Percentiles rank a stretch among this genome's conserved stretches.
Evolutionary conservation across 2,797 vertebrate species (phyloP).

Genomic region (Urosaurus nigricauda): DNA sequence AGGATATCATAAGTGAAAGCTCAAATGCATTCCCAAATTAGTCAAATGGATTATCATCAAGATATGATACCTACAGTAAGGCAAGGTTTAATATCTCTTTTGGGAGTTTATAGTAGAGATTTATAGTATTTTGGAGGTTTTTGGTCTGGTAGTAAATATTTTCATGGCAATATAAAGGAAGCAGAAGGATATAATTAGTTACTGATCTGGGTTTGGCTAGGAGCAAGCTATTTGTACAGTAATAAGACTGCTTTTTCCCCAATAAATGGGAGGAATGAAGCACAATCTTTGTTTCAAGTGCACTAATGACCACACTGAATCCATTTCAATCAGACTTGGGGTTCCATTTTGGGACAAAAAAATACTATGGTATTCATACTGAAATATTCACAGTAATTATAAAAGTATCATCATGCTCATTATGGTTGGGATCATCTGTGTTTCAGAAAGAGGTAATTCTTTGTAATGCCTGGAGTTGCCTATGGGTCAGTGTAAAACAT

Average conservation of each 20-base stretch:
- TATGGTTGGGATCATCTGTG: neutral
- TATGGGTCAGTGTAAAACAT: neutral
- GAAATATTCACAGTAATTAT: neutral
- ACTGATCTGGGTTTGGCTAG: constrained; percentile 13
- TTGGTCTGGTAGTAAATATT: too few relatives aligned
- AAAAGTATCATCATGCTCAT: neutral
- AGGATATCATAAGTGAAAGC: too few relatives aligned
- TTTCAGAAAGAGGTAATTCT: neutral
- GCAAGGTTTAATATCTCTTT: too few relatives aligned
- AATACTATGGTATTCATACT: neutral
- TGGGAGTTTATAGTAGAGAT: too few relatives aligned
- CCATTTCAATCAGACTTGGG: neutral
- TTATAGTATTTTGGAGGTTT: too few relatives aligned
- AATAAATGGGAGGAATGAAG: too few relatives aligned
- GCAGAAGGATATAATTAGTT: neutral
- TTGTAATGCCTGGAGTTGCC: neutral
- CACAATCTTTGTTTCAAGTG: neutral
- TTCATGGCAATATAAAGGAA: too few relatives aligned
- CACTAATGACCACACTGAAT: neutral
- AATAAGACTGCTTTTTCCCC: constrained; percentile 34
- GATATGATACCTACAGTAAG: too few relatives aligned
- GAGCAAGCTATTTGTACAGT: constrained; percentile 11
- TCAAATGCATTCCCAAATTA: too few relatives aligned
- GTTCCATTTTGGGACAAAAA: neutral
- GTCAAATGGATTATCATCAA: too few relatives aligned